Conservation (phyloP, 1,140 invertebrate genomes). For the Thaumatotibia leucotreta region DNA sequence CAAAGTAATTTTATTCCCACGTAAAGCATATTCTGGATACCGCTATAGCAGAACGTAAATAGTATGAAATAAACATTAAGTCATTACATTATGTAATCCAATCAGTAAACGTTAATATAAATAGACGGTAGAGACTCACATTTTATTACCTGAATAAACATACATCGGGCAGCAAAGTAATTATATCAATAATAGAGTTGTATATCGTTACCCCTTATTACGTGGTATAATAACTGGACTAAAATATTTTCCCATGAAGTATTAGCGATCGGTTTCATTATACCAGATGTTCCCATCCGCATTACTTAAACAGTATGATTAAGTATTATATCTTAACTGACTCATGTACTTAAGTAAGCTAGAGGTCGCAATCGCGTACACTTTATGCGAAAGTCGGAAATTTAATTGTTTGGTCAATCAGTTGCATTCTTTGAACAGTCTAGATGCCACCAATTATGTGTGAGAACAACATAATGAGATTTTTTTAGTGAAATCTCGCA, state of each 20-base stretch:
- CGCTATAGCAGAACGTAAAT: neutral
- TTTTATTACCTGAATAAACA: slow-evolving; percentile 41
- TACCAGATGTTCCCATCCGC: slow-evolving; percentile 23
- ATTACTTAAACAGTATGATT: slow-evolving; percentile 20
- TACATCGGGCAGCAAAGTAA: slow-evolving; percentile 44
- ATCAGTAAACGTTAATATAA: neutral
- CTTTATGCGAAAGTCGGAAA: neutral
- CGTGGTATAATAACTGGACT: slow-evolving; percentile 38
- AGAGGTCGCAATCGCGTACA: neutral
- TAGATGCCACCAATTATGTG: no score
- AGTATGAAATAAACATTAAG: neutral
- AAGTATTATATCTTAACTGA: slow-evolving; percentile 8
- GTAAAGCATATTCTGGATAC: neutral
- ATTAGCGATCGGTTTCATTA: slow-evolving; percentile 29
- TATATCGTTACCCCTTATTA: slow-evolving; percentile 43
- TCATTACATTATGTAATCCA: neutral
- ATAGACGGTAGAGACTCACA: slow-evolving; percentile 6
- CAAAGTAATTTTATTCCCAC: neutral
- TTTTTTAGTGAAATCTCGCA: no score
- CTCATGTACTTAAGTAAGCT: neutral
- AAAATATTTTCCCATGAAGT: slow-evolving; percentile 41
- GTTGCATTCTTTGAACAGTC: neutral
- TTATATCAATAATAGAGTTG: slow-evolving; percentile 57
- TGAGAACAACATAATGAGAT: no score
- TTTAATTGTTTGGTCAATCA: neutral